Conservation (phyloP, 1,140 invertebrate species). For the Eufriesea mexicana region DNA sequence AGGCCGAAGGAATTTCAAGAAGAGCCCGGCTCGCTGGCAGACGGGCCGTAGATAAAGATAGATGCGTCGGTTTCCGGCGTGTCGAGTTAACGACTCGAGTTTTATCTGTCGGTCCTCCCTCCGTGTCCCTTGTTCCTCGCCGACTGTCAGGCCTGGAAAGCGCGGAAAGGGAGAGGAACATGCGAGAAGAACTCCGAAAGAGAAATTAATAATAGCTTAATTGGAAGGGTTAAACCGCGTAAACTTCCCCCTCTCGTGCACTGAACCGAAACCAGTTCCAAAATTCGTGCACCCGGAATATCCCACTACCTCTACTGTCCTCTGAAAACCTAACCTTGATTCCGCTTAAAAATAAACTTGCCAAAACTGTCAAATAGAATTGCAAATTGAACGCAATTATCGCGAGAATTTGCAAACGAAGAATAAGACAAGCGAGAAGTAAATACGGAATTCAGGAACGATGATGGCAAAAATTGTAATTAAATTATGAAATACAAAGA, state of each 20-base stretch:
- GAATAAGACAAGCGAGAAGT: no score
- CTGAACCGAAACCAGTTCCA: not conserved
- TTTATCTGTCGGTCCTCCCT: constrained; percentile 71
- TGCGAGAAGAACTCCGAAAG: constrained; percentile 23
- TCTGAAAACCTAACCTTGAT: no score
- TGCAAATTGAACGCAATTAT: no score
- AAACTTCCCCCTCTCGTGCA: not conserved
- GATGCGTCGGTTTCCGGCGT: constrained; percentile 80
- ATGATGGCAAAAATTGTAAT: no score
- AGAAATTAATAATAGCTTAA: constrained; percentile 49
- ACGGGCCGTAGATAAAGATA: constrained; percentile 78
- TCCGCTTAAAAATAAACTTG: no score
- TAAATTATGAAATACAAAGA: no score
- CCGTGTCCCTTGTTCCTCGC: constrained; percentile 46
- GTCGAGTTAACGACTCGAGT: constrained; percentile 79
- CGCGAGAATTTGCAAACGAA: no score
- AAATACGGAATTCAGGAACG: no score
- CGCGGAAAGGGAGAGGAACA: constrained; percentile 34
- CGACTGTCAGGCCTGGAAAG: constrained; percentile 26
- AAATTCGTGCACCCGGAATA: no score
- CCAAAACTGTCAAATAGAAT: no score
- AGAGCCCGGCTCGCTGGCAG: constrained; percentile 51
- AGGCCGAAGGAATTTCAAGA: constrained; percentile 62
- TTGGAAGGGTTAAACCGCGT: not conserved
- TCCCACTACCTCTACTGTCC: no score